Evolutionary conservation across 2,113 vertebrate species (phyloP).

Genomic region (Lates calcarifer): DNA sequence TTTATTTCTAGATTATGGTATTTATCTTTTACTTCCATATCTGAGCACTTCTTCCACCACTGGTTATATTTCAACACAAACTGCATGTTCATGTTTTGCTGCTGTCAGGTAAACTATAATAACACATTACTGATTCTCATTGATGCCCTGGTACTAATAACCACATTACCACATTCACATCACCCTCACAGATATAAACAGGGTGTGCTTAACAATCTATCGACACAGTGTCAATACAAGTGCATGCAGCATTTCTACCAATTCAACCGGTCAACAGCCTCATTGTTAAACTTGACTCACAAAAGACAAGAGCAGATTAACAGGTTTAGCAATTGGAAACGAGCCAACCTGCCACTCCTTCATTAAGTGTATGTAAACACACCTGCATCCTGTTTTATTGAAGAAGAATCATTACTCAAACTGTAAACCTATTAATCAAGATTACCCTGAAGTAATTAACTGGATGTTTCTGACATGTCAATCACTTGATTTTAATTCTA

Average conservation of each 20-base stretch:
- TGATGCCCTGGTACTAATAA: no score
- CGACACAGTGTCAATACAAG: neutral
- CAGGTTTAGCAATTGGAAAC: neutral
- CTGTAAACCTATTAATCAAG: neutral
- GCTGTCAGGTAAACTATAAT: no score
- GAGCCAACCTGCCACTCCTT: neutral
- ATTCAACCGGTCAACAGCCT: neutral
- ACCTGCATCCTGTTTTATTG: neutral
- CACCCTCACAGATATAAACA: no score
- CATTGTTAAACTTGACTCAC: rapidly evolving
- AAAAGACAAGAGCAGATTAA: neutral
- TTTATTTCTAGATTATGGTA: no score
- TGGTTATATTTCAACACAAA: no score
- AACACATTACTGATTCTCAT: no score
- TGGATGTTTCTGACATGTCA: neutral
- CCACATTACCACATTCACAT: no score
- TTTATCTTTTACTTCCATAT: no score
- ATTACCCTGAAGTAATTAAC: neutral
- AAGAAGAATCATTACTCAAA: neutral
- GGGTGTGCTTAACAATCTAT: neutral
- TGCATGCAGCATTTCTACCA: rapidly evolving
- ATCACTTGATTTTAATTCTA: neutral
- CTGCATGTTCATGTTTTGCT: no score
- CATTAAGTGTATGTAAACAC: neutral
- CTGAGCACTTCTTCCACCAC: no score